A percentile compares a stretch with the other conserved stretches of the same genome.
phyloP scores from a whole-genome alignment of 2,888 invertebrate species.

The Ochropacha duplaris region DNA sequence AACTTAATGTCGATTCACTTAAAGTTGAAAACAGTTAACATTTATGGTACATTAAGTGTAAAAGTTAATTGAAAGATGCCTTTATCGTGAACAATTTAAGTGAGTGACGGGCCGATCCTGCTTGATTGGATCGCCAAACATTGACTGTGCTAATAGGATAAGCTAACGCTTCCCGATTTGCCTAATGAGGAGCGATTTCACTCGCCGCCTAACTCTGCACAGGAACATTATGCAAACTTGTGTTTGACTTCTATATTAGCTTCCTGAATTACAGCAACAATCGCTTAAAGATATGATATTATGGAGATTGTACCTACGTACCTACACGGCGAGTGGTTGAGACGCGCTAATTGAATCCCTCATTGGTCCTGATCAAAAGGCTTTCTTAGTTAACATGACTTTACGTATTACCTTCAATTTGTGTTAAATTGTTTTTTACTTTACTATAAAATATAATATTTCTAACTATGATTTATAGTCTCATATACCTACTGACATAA shows the following conservation, averaged over 20 bases:
- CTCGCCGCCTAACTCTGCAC: slow-evolving; percentile 52
- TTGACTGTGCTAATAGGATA: slow-evolving; percentile 76
- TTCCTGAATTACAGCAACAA: slow-evolving; percentile 60
- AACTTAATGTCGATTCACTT: slow-evolving; percentile 21
- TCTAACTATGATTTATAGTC: not conserved
- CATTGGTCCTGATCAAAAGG: not conserved
- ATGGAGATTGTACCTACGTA: slow-evolving; percentile 4
- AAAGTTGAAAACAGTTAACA: slow-evolving; percentile 20
- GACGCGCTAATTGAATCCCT: not conserved
- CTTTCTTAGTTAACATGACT: not conserved
- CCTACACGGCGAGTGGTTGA: not conserved
- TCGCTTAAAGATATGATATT: slow-evolving; percentile 38
- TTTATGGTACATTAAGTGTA: slow-evolving; percentile 22
- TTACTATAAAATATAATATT: not conserved
- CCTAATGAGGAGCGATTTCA: slow-evolving; percentile 75
- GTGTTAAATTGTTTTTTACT: not conserved
- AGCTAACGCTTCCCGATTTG: slow-evolving; percentile 73
- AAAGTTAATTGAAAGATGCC: slow-evolving; percentile 40
- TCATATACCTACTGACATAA: too few relatives aligned
- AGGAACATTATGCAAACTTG: slow-evolving; percentile 75
- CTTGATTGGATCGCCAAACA: slow-evolving; percentile 72
- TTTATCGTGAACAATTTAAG: slow-evolving; percentile 35
- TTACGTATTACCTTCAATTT: not conserved
- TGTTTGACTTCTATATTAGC: slow-evolving; percentile 73
- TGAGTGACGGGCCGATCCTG: slow-evolving; percentile 48